Evolutionary conservation across 2,797 vertebrate species (phyloP), one percentile per base, ranked within the genome.

Genomic region (Cynopterus sphinx): DNA sequence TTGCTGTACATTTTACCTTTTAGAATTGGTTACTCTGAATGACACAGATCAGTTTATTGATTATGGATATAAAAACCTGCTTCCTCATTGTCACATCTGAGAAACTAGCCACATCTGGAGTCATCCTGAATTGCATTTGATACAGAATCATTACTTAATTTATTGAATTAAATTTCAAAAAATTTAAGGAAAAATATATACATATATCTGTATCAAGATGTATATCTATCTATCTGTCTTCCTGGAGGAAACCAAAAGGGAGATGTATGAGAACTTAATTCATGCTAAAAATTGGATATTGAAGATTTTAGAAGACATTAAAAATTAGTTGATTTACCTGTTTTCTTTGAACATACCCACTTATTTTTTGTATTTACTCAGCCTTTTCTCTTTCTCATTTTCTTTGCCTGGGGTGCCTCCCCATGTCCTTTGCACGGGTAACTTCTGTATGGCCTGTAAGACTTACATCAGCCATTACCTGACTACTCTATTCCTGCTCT

Each of bases 1-100:
- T 91, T 89, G 39, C 41, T 87, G 6, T 55, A 77, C 33, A n/a
- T 91, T 59, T 92, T 90, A 67, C 67, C 31, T 92, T 65, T 88
- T 70, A 31, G 67, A 73, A 90, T 75, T 41, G 67, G 87, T 82
- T 81, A 78, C 70, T 92, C 46, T 70, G 49, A 95, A 67, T 33
- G 70, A 31, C n/a, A 63, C 4, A 61, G 46, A 91, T 53, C 19
- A 43, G 33, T 21, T 92, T 92, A 36, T 93, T 87, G 91, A 74
- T 84, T 77, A 51, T 57, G 4, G 17, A 57, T 61, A 6, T 79
- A 94, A 81, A 61, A 78, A 63, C 79, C 49, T 84, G 4, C 24
- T 10, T 65, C 33, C 11, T 93, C 19, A 49, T 26, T 71, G 41
- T n/a, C 41, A 63, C 16, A 73, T 65, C 19, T 46, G 31, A 67